Percentiles rank a stretch among this genome's conserved stretches.
phyloP scores from a whole-genome alignment of 2,113 vertebrate genomes.

The Pan troglodytes region NHGRI_mPanTro3-v2.1_pri NC_072407.2:131328001-131328500 shows the following conservation, averaged over 20 bases:
- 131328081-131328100: not conserved
- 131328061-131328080: no score
- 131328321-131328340: not conserved
- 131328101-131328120: not conserved
- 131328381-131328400: conserved; percentile 57
- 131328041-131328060: not conserved
- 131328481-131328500: not conserved
- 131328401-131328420: conserved; percentile 73
- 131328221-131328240: conserved; percentile 16
- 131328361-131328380: conserved; percentile 61
- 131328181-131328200: conserved; percentile 8
- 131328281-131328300: conserved; percentile 54
- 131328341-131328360: conserved; percentile 66
- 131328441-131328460: conserved; percentile 54
- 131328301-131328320: not conserved
- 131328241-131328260: conserved; percentile 23
- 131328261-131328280: conserved; percentile 61
- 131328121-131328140: not conserved
- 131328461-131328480: conserved; percentile 48
- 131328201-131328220: not conserved
- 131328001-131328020: no score
- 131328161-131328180: not conserved
- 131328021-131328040: not conserved
- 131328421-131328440: conserved; percentile 29
- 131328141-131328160: not conserved